Conservation (phyloP, 2,797 vertebrate species). For the Sebastes steindachneri region DNA sequence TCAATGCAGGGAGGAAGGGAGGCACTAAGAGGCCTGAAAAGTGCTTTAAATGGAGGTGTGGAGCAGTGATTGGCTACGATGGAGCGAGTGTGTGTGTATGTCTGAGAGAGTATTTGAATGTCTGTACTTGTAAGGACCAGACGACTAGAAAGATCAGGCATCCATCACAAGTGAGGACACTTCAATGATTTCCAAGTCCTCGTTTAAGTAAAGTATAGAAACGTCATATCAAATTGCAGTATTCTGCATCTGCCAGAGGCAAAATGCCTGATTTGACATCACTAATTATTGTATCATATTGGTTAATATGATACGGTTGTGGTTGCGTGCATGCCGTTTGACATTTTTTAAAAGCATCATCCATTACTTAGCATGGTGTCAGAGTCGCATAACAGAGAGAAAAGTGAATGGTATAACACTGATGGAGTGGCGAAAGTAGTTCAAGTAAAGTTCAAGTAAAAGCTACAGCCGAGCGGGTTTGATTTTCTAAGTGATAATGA, state of each 20-base stretch:
- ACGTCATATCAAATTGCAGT: not conserved
- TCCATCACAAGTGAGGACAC: not conserved
- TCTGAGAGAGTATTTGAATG: not conserved
- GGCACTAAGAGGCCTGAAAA: conserved; percentile 65
- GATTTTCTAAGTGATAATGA: no score
- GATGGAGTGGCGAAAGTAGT: not conserved
- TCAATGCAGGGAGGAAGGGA: conserved; percentile 43
- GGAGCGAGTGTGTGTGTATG: not conserved
- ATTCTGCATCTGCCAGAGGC: not conserved
- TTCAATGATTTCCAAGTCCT: not conserved
- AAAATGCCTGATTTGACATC: not conserved
- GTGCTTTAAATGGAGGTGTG: conserved; percentile 72
- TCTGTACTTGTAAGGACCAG: not conserved
- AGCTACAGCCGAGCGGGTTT: not conserved
- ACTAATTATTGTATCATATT: not conserved
- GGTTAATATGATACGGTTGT: not conserved
- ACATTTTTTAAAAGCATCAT: not conserved
- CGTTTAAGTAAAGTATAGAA: not conserved
- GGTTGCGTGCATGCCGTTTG: not conserved
- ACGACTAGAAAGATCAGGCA: not conserved
- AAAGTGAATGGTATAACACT: not conserved
- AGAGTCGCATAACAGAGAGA: not conserved
- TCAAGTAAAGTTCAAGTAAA: not conserved
- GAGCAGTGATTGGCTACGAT: conserved; percentile 50
- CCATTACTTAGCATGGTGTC: no score